Percentiles rank a stretch among this genome's conserved stretches.
Conservation (phyloP, 1,140 invertebrate species). For the Procambarus clarkii region DNA sequence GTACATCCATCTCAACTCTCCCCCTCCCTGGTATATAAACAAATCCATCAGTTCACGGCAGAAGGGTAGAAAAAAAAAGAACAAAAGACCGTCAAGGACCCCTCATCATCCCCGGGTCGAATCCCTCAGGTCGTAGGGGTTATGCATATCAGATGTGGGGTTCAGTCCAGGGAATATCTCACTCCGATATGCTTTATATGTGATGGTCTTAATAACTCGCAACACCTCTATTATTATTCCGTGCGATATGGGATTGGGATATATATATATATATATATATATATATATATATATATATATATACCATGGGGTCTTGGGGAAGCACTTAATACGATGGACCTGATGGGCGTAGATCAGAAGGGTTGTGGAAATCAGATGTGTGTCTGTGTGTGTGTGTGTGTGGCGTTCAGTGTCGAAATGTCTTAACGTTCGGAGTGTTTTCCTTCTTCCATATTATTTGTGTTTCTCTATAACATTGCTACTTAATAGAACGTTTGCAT, state of each 20-base stretch:
- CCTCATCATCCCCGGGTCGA: neutral
- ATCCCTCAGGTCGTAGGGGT: slow-evolving; percentile 33
- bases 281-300: too few relatives aligned
- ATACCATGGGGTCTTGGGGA: neutral
- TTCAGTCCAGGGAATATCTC: neutral
- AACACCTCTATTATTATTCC: neutral
- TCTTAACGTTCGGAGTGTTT: slow-evolving; percentile 34
- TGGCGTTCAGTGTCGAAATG: slow-evolving; percentile 29
- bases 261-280: too few relatives aligned
- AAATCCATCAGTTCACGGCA: neutral
- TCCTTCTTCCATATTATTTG: neutral
- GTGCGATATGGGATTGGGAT: slow-evolving; percentile 30
- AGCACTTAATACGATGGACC: slow-evolving; percentile 14
- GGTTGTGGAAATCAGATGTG: slow-evolving; percentile 42
- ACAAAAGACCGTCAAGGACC: neutral
- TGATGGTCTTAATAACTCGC: slow-evolving; percentile 8
- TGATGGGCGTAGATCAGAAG: slow-evolving; percentile 20
- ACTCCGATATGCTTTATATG: slow-evolving; percentile 25
- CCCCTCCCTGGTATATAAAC: neutral
- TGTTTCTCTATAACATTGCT: too few relatives aligned
- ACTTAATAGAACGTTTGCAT: too few relatives aligned
- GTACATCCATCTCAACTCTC: neutral
- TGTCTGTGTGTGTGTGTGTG: neutral
- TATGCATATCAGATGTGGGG: slow-evolving; percentile 41
- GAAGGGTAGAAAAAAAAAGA: neutral